These are phyloP conservation scores for Conistra vaccinii DNA, from an alignment of 2,888 invertebrate species.

Conservation along the genomic window DNA sequence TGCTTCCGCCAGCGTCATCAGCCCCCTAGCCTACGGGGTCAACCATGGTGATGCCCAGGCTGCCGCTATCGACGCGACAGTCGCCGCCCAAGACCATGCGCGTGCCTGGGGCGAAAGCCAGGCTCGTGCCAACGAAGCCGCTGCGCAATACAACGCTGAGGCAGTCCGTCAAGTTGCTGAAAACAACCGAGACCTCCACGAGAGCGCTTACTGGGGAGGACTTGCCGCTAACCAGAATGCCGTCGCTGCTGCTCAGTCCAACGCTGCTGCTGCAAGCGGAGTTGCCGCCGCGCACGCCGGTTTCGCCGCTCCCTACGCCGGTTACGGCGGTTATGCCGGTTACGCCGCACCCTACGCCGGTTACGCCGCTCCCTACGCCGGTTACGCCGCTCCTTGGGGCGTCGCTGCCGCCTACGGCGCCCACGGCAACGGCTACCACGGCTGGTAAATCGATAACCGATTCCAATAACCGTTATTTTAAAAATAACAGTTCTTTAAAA, in stretches of 20 bases:
- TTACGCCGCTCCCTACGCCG: constrained; percentile 60
- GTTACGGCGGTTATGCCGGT: constrained; percentile 53
- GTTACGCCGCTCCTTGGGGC: constrained; percentile 55
- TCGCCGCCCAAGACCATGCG: constrained; percentile 81
- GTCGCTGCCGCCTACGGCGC: constrained; percentile 54
- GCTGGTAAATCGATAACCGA: constrained; percentile 78
- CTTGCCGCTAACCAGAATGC: constrained; percentile 85
- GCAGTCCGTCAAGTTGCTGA: constrained; percentile 81
- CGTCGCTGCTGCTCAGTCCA: constrained; percentile 87
- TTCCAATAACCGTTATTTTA: constrained; percentile 57
- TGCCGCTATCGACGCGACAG: constrained; percentile 86
- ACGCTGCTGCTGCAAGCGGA: constrained; percentile 84
- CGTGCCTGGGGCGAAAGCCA: constrained; percentile 83
- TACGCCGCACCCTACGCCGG: constrained; percentile 54
- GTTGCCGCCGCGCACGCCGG: constrained; percentile 70
- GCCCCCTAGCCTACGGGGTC: constrained; percentile 80
- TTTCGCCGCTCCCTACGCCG: constrained; percentile 47
- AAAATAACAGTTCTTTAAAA: constrained; percentile 33
- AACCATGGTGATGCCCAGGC: constrained; percentile 87
- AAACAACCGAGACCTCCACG: constrained; percentile 82
- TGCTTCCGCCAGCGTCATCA: constrained; percentile 85
- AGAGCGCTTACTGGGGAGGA: constrained; percentile 87
- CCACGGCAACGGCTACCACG: constrained; percentile 70
- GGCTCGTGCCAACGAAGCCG: constrained; percentile 84
- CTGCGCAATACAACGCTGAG: constrained; percentile 82